Base-by-base conservation (phyloP, 2,888 invertebrate genomes). In the Malacosoma neustria region DNA sequence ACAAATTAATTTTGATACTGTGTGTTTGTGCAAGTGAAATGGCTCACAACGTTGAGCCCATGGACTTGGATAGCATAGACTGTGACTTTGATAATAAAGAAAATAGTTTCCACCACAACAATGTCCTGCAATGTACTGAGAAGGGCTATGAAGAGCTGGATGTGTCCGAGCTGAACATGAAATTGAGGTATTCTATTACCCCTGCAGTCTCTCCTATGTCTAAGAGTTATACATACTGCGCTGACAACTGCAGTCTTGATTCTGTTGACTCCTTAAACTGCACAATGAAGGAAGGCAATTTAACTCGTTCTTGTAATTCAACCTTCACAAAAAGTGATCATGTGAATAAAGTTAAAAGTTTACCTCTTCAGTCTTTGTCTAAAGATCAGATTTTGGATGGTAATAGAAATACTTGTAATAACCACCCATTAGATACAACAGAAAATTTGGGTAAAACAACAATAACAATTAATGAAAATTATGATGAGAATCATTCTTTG, bases 71-170 rank as follows among this genome's bases (percentile, higher is more conserved):
- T 51, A 52, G 49, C 34, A 58, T 72, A 37, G 64, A 72, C 43
- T 68, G 61, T 68, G 80, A 75, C 36, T 82, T 79, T 53, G 84
- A 85, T 43, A 71, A 84, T 48, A 85, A 84, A 54, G 85, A 85
- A 46, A 85, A 84, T 44, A 64, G 67, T 40, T 69, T 63, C 43
- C 72, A 72, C 34, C 72, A 72, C 41, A 73, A 57, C 49, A 82
- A 82, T 73, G 70, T 75, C 31, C 53, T 70, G 22, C 62, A 76
- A 0, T 71, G 70, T 46, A 76, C 73, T 0, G 82, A 84, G 40
- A 84, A 81, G 46, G 81, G 80, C 1, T 80, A 79, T 40, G 84
- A 84, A 48, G 82, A 82, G 42, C 41, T 82, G 47, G 82, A 85
- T 54, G 72, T 77, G 1, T 77, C 84, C 0, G 84, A 84, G 42